Conservation (phyloP, 2,113 vertebrate species). For the Macheiramphus alcinus region DNA sequence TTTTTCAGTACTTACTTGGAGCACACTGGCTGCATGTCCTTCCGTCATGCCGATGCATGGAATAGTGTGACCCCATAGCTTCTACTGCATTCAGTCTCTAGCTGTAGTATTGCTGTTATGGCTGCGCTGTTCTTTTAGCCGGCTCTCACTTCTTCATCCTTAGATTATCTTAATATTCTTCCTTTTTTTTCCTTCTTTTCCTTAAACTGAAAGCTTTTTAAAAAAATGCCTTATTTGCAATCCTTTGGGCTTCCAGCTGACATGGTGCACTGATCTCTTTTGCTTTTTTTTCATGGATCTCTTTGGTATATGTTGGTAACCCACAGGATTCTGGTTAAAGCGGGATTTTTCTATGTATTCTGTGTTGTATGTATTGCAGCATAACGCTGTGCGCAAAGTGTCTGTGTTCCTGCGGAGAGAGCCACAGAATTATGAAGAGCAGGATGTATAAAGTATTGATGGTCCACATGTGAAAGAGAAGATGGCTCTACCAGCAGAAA, state of each 20-base stretch:
- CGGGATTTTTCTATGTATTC: neutral
- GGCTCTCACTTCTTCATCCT: neutral
- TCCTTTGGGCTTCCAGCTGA: neutral
- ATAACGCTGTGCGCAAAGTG: neutral
- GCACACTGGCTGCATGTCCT: neutral
- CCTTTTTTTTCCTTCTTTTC: neutral
- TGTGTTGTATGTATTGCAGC: neutral
- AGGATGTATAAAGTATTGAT: neutral
- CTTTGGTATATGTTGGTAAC: neutral
- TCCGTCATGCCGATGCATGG: neutral
- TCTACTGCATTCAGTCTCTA: neutral
- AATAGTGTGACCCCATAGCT: neutral
- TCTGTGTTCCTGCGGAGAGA: neutral
- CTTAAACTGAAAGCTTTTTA: neutral
- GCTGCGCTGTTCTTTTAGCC: neutral
- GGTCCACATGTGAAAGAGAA: neutral
- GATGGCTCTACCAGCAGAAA: neutral
- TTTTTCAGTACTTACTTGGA: neutral
- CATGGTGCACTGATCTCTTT: accelerated
- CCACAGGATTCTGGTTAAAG: neutral
- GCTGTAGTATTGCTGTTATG: neutral
- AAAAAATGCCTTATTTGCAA: neutral
- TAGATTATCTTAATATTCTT: neutral
- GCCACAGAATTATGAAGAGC: neutral
- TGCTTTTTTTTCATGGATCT: neutral